Percentiles rank a stretch among this genome's conserved stretches.
phyloP scores from a whole-genome alignment of 1,140 invertebrate genomes.

The Saccostrea glomerata region DNA sequence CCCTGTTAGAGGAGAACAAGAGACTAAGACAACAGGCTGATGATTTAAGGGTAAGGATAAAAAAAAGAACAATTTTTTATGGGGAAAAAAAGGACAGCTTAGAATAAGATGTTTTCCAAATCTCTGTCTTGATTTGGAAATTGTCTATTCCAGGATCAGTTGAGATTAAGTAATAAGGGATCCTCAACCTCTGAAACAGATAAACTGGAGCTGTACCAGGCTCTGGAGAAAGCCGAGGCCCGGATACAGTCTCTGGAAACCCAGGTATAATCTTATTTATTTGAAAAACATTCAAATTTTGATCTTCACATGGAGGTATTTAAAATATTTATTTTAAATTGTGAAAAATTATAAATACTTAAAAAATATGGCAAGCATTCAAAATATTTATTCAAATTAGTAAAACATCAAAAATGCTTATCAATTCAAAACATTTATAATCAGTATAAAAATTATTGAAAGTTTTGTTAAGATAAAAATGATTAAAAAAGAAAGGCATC shows the following conservation, averaged over 20 bases:
- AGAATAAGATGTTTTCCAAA: too few species aligned
- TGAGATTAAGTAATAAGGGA: conserved; percentile 54
- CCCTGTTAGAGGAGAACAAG: conserved; percentile 72
- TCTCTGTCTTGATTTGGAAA: neutral
- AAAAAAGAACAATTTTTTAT: too few species aligned
- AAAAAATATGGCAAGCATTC: too few species aligned
- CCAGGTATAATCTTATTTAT: conserved; percentile 65
- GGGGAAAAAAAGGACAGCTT: too few species aligned
- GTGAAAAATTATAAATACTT: too few species aligned
- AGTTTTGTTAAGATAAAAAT: too few species aligned
- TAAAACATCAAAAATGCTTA: too few species aligned
- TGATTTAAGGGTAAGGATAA: conserved; percentile 65
- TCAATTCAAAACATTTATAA: too few species aligned
- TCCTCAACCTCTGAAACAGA: conserved; percentile 67
- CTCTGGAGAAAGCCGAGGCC: conserved; percentile 74
- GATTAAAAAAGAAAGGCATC: neutral
- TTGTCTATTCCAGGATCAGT: conserved; percentile 63
- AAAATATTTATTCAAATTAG: too few species aligned
- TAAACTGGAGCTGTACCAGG: conserved; percentile 76
- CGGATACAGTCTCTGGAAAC: conserved; percentile 75
- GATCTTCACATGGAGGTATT: neutral
- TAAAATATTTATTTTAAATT: neutral
- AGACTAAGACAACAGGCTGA: conserved; percentile 67
- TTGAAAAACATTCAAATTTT: neutral
- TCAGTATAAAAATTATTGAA: too few species aligned